Conservation (phyloP, 2,797 vertebrate species). For the Gymnothorax reevesii region DNA sequence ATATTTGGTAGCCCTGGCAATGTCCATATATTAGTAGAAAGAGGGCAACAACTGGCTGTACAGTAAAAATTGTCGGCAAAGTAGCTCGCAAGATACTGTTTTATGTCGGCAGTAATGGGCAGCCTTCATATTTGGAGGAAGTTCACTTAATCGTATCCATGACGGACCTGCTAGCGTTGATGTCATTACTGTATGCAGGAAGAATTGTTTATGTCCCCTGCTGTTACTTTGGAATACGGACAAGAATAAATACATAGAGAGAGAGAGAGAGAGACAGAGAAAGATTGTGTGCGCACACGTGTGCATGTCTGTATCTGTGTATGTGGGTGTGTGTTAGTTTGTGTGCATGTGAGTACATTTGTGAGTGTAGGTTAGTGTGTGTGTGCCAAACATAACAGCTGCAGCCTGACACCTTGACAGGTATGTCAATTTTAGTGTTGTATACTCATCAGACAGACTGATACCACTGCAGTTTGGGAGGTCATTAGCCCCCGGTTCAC, state of each 20-base stretch:
- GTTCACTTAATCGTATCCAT: too few relatives aligned
- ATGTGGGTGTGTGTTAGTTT: neutral
- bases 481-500: neutral
- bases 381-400: neutral
- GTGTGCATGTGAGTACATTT: neutral
- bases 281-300: too few relatives aligned
- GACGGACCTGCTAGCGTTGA: too few relatives aligned
- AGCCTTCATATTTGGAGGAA: conserved; percentile 30
- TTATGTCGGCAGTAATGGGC: conserved; percentile 46
- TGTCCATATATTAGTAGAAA: too few relatives aligned
- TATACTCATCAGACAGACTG: neutral
- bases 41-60: too few relatives aligned
- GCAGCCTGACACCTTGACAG: neutral
- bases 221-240: neutral
- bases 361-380: neutral
- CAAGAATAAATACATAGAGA: neutral
- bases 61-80: too few relatives aligned
- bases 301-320: neutral
- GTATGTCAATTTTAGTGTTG: neutral
- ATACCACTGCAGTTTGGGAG: neutral
- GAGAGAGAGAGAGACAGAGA: too few relatives aligned
- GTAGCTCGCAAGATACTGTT: conserved; percentile 33
- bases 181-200: conserved; percentile 40
- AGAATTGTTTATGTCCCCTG: conserved; percentile 49
- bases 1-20: too few relatives aligned